Base-by-base conservation (phyloP, 2,888 invertebrate species). In the Idaea aversata region DNA sequence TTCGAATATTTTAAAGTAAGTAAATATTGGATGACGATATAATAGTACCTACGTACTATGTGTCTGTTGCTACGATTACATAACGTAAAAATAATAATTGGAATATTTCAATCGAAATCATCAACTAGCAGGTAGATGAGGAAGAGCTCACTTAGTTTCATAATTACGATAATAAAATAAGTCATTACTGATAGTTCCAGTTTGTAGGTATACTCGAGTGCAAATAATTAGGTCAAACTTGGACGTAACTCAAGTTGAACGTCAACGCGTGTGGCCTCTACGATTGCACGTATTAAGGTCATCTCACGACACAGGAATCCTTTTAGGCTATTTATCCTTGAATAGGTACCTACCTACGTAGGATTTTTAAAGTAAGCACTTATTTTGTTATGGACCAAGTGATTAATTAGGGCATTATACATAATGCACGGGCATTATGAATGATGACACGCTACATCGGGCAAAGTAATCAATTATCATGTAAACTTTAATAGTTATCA, bases 121-220 rank as follows among this genome's bases (percentile, higher is more conserved):
- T 47, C 6, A 47, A 7, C 10, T 7, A 47, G 47, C 47, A 47
- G 47, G 47, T 47, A 47, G 47, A 47, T 7, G 25, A 25, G 25
- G 25, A 2, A 25, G 25, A 25, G 3, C 25, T 13, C 13, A 47
- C 47, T 47, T 47, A 47, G 10, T 47, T 47, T 13, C 10, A 47
- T 47, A 47, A 47, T 13, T 7, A 47, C 10, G 10, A 10, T 47
- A 47, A 47, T 47, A 47, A 47, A 47, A 47, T 10, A 47, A 47
- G 47, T 47, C 47, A 47, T 47, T 47, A 47, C 47, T 47, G 47
- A 47, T 47, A 47, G 47, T 47, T 47, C 47, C 47, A 47, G 47
- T 10, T 25, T 47, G 7, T 7, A 7, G 47, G 47, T 47, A 47
- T 10, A 47, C 0, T 47, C 13, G 13, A 47, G 47, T 47, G 47